phyloP scores from a whole-genome alignment of 2,113 vertebrate genomes.

The Leptosomus discolor region DNA sequence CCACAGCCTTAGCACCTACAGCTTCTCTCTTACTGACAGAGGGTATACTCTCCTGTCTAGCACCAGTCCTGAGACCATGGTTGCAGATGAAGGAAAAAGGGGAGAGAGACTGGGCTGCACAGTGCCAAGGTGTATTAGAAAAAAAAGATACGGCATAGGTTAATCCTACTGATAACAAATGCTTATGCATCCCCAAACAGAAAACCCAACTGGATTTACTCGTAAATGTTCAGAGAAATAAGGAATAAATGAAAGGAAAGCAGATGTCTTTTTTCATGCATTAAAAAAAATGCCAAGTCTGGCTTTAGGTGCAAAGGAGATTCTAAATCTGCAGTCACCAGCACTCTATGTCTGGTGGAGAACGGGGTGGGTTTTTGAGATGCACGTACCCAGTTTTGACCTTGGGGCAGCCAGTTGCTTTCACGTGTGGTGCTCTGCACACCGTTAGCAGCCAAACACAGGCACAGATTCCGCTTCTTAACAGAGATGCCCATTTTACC shows the following conservation, averaged over 20 bases:
- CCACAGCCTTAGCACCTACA: neutral
- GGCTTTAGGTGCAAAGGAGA: neutral
- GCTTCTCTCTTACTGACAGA: neutral
- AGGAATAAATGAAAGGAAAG: neutral
- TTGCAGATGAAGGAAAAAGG: neutral
- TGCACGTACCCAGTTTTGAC: neutral
- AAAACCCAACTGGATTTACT: neutral
- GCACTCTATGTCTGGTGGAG: neutral
- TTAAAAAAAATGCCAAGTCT: neutral
- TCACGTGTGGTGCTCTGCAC: accelerated
- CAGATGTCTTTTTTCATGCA: neutral
- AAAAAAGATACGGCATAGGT: neutral
- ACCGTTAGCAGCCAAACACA: neutral
- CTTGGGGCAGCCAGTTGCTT: neutral
- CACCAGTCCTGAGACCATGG: neutral
- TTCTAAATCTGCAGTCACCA: neutral
- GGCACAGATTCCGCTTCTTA: neutral
- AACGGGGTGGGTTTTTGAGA: neutral
- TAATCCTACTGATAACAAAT: neutral
- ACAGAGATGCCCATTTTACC: neutral
- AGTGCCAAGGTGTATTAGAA: neutral
- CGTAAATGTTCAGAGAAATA: neutral
- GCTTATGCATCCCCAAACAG: neutral
- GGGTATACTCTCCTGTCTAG: neutral
- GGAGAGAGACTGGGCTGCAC: neutral